A percentile compares a stretch with the other conserved stretches of the same genome.
Evolutionary conservation across 2,797 vertebrate genomes (phyloP).

Genomic region (Babyrousa celebensis): DNA sequence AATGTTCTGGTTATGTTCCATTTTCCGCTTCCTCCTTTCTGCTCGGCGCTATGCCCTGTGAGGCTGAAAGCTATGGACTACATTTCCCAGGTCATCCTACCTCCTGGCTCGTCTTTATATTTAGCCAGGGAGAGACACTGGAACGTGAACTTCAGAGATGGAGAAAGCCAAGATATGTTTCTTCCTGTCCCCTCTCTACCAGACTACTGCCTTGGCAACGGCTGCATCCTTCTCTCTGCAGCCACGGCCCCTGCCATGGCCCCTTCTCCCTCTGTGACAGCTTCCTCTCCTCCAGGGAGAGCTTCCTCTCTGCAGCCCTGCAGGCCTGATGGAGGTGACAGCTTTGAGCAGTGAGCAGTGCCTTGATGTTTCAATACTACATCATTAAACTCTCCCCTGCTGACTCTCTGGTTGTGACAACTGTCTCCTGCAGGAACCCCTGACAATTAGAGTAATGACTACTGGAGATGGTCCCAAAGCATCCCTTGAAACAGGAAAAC

Average conservation of each 20-base stretch:
- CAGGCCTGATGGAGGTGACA: not conserved
- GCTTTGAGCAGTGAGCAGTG: constrained; percentile 2
- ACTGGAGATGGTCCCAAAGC: not conserved
- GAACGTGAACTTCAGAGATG: not conserved
- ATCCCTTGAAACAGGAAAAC: not conserved
- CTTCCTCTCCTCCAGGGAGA: not conserved
- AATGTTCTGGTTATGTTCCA: not conserved
- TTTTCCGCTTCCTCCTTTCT: not conserved
- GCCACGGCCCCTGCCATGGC: not conserved
- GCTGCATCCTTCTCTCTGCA: not conserved
- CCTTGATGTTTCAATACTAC: not conserved
- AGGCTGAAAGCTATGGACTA: not conserved
- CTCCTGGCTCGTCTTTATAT: not conserved
- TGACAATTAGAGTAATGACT: constrained; percentile 2
- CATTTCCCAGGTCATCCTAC: not conserved
- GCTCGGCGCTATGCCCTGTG: not conserved
- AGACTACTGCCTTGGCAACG: not conserved
- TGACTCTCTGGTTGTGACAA: constrained; percentile 67
- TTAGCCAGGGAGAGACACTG: not conserved
- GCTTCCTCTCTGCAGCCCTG: constrained; percentile 21
- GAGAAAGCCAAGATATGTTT: not conserved
- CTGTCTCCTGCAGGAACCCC: constrained; percentile 45
- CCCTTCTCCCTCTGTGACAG: too few relatives aligned
- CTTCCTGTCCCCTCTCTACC: not conserved
- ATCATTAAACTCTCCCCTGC: constrained; percentile 61